A percentile compares a stretch with the other conserved stretches of the same genome.
Evolutionary conservation across 2,797 vertebrate species (phyloP).

Genomic region (Tachyglossus aculeatus): DNA sequence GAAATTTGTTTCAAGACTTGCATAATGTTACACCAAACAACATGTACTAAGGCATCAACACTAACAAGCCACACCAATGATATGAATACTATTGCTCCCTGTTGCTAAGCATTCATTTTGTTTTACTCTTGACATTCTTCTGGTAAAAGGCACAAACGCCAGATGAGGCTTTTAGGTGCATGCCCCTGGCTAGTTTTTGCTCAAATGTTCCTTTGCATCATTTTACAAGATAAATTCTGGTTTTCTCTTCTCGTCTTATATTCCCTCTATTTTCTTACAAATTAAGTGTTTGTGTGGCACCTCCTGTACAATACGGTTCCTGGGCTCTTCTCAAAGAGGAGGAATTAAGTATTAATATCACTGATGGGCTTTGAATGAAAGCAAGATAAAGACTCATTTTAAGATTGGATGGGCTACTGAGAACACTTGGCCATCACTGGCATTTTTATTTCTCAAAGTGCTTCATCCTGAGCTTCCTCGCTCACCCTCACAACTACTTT

Average conservation of each 20-base stretch:
- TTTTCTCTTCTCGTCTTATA: constrained; percentile 45
- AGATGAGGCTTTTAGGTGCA: constrained; percentile 39
- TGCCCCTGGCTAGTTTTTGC: constrained; percentile 29
- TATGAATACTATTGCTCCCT: constrained; percentile 57
- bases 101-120: constrained; percentile 61
- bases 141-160: constrained; percentile 50
- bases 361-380: not conserved
- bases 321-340: not conserved
- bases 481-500: no score
- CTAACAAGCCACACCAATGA: constrained; percentile 65
- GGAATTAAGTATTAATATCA: not conserved
- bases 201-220: constrained; percentile 43
- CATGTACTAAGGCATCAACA: constrained; percentile 56
- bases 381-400: not conserved
- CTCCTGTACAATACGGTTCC: constrained; percentile 28
- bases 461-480: not conserved
- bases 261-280: constrained; percentile 17
- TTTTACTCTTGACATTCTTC: constrained; percentile 32
- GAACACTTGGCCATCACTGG: not conserved
- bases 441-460: not conserved
- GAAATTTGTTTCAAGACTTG: constrained; percentile 82
- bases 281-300: not conserved
- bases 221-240: constrained; percentile 25
- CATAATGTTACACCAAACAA: constrained; percentile 75
- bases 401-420: not conserved